These are phyloP conservation scores for Daboia siamensis DNA, from an alignment of 2,113 vertebrate genomes.

Conservation along the genomic window DNA sequence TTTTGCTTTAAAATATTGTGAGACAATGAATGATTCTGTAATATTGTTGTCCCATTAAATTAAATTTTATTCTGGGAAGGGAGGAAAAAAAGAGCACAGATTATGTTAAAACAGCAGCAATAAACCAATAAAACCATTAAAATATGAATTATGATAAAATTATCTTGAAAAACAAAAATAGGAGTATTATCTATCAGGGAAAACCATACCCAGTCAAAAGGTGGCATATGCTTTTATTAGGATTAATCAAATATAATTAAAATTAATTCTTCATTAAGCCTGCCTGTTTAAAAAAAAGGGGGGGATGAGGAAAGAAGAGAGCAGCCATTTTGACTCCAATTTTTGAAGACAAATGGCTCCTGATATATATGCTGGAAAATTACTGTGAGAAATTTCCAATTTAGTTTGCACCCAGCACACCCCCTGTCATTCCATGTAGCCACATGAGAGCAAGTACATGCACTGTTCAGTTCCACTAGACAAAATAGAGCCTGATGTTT, in stretches of 20 bases:
- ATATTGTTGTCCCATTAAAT: background rate
- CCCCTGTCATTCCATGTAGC: too few relatives aligned
- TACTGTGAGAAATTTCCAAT: background rate
- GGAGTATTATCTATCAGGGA: background rate
- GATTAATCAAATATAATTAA: background rate
- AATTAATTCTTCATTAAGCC: background rate
- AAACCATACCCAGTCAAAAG: background rate
- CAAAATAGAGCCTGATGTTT: background rate
- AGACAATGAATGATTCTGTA: background rate
- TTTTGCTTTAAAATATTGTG: background rate
- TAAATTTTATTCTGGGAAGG: background rate
- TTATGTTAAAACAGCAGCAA: background rate
- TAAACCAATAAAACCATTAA: background rate
- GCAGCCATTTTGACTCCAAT: background rate
- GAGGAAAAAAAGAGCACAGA: background rate
- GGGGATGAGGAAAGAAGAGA: background rate
- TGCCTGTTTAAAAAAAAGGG: background rate
- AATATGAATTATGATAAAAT: background rate
- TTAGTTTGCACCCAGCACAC: too few relatives aligned
- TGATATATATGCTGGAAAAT: background rate
- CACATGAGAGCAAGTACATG: background rate
- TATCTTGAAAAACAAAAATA: background rate
- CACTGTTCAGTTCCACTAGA: background rate
- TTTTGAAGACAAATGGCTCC: background rate
- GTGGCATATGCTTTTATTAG: background rate